Conservation (phyloP, 2,113 vertebrate species). For the Alethe castanea region DNA sequence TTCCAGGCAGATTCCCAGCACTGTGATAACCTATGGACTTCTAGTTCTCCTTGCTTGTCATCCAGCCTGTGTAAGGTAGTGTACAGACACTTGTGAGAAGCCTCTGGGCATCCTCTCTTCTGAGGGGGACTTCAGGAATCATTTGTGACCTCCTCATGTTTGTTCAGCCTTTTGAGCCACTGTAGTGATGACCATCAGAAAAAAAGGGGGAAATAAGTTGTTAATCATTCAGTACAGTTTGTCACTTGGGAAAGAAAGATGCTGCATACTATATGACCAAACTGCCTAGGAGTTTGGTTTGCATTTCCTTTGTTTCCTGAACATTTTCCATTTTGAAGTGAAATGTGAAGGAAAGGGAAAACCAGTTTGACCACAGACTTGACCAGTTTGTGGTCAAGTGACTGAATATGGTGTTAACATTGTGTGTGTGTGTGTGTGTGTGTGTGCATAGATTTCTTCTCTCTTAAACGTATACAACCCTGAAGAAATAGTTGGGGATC, state of each 20-base stretch:
- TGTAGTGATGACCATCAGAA: background rate
- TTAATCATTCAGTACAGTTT: background rate
- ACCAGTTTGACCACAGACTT: background rate
- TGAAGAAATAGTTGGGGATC: background rate
- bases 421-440: background rate
- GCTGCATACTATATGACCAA: background rate
- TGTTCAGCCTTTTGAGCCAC: background rate
- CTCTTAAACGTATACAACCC: background rate
- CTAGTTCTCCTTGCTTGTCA: background rate
- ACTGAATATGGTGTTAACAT: background rate
- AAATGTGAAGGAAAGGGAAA: background rate
- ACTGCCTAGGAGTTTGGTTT: background rate
- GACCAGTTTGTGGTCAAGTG: background rate
- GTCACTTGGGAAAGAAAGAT: background rate
- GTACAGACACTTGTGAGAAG: background rate
- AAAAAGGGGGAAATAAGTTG: background rate
- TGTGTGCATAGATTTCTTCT: background rate
- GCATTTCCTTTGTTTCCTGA: background rate
- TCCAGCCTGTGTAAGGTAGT: background rate
- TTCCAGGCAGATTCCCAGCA: background rate
- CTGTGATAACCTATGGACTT: background rate
- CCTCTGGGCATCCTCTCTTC: background rate
- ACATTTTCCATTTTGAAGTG: background rate
- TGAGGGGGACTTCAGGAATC: background rate
- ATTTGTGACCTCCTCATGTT: rapidly evolving